Evolutionary conservation across 1,140 invertebrate genomes (phyloP).

Genomic region (Augochlora pura): DNA sequence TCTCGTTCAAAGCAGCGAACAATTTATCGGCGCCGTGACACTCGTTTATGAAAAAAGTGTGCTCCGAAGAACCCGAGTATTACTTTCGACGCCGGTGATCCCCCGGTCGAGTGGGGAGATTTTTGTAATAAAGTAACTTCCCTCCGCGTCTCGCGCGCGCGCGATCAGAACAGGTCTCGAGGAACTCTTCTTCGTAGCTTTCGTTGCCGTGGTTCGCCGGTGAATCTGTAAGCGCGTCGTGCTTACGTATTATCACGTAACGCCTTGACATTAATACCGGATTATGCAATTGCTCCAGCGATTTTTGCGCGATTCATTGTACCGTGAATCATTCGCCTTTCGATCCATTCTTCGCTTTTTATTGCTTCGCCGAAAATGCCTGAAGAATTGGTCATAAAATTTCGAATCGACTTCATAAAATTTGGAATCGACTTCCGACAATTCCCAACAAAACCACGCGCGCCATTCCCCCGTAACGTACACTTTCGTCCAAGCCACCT

Average conservation of each 20-base stretch:
- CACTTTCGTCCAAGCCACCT: too few relatives aligned
- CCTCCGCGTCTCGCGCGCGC: too few relatives aligned
- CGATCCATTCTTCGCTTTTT: too few relatives aligned
- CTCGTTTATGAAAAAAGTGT: neutral
- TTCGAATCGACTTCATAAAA: too few relatives aligned
- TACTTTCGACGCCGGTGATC: neutral
- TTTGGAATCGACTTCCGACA: too few relatives aligned
- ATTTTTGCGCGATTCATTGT: too few relatives aligned
- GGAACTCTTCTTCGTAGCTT: neutral
- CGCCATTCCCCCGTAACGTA: too few relatives aligned
- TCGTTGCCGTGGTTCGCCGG: neutral
- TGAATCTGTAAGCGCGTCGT: neutral
- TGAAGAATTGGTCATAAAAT: too few relatives aligned
- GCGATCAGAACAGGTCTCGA: neutral
- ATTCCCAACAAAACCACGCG: too few relatives aligned
- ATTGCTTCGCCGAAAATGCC: too few relatives aligned
- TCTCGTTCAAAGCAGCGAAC: neutral
- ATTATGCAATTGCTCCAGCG: slow-evolving; percentile 19
- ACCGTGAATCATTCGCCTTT: neutral
- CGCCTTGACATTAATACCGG: slow-evolving; percentile 18
- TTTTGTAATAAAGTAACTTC: neutral
- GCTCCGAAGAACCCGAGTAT: neutral
- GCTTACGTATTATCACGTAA: neutral
- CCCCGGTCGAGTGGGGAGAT: neutral
- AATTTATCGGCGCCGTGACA: neutral